Base-by-base conservation (phyloP, 2,888 invertebrate genomes). In the Synanthedon tipuliformis region DNA sequence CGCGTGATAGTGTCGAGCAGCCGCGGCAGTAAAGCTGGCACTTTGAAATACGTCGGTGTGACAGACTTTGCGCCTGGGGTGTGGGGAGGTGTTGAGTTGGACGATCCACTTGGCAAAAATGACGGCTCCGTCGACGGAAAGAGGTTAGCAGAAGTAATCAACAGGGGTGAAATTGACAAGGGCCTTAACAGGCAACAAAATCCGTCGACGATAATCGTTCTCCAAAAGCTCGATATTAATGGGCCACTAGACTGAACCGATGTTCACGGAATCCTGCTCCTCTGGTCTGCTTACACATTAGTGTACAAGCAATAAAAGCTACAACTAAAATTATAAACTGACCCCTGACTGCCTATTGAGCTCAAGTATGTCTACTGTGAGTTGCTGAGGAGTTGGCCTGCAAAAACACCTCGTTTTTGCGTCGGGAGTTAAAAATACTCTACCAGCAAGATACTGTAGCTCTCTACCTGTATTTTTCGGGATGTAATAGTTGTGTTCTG, bases 31-130 rank as follows among this genome's bases (percentile, higher is more conserved):
- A 97, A 97, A 82, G 92, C 94, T 12, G 98, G 98, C 52, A 91
- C 93, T 45, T 88, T 98, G 52, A 90, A 93, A 61, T 98, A 92
- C 75, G 90, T 97, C 59, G 98, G 98, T 27, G 85, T 89, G 52
- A 95, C 98, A 40, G 94, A 96, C 67, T 98, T 98, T 78, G 97
- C 98, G 1, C 80, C 92, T 41, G 98, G 98, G 41, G 92, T 96
- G 63, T 98, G 98, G 98, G 97, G 95, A 57, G 98, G 98, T 23
- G 94, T 99, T 16, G 97, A 98, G 78, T 88, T 99, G 62, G 97
- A 98, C 73, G 96, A 97, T 61, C 93, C 96, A 1, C 85, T 93
- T 56, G 99, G 99, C 53, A 98, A 98, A 84, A 98, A 99, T 79
- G 97, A 99, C 73, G 98, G 99, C 55, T 92, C 95, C 51, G 96